Percentiles rank a stretch among this genome's conserved stretches.
These are phyloP conservation scores for Acleris literana DNA, from an alignment of 2,888 invertebrate species.

Conservation along the genomic window DNA sequence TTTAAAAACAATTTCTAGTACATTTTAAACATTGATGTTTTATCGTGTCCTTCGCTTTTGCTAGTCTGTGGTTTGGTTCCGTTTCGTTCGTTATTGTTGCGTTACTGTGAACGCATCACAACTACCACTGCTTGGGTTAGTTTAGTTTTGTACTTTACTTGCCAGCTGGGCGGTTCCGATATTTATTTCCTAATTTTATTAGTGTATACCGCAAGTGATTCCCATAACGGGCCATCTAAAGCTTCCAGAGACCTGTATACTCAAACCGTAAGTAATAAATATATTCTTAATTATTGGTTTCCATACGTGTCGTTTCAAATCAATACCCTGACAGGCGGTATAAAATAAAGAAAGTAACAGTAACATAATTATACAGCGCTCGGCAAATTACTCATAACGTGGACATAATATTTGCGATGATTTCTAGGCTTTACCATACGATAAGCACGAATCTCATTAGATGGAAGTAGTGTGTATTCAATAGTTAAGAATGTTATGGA, in stretches of 20 bases:
- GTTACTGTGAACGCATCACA: constrained; percentile 22
- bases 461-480: no score
- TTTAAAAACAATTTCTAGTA: no score
- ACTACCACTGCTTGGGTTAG: neutral
- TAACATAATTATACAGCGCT: constrained; percentile 40
- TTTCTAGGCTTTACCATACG: neutral
- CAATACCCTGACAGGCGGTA: constrained; percentile 51
- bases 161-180: constrained; percentile 79
- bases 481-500: no score
- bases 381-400: constrained; percentile 13
- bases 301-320: constrained; percentile 50
- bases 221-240: constrained; percentile 10
- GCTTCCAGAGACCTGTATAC: constrained; percentile 39
- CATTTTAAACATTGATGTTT: no score
- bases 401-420: constrained; percentile 1
- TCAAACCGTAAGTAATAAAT: constrained; percentile 48
- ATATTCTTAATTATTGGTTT: constrained; percentile 41
- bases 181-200: constrained; percentile 50
- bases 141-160: constrained; percentile 43
- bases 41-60: neutral
- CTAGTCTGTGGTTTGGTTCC: constrained; percentile 14
- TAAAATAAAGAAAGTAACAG: constrained; percentile 56
- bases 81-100: constrained; percentile 3
- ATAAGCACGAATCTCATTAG: no score
- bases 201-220: constrained; percentile 21